Conservation (phyloP, 2,888 invertebrate species). For the Priocnemis perturbator region DNA sequence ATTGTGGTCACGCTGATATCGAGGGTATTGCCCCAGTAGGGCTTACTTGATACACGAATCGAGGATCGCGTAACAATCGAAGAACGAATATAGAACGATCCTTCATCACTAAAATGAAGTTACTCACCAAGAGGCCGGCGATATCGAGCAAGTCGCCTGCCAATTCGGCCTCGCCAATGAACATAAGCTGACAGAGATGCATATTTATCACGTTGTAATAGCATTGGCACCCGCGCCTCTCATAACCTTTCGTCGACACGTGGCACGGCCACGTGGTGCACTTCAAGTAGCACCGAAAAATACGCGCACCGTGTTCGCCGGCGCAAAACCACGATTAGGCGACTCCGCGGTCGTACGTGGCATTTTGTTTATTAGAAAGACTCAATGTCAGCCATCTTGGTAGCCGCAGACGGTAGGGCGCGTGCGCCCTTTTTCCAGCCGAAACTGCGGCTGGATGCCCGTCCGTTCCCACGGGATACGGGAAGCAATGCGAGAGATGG, state of each 20-base stretch:
- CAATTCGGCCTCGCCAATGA: constrained; percentile 63
- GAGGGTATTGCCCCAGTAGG: not conserved
- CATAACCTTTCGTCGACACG: constrained; percentile 32
- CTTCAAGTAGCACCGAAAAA: constrained; percentile 34
- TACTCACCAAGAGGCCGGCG: constrained; percentile 68
- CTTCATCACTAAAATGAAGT: not conserved
- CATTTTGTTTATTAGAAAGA: constrained; percentile 58
- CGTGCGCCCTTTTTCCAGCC: constrained; percentile 47
- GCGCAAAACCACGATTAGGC: constrained; percentile 28
- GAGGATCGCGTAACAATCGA: too few relatives aligned
- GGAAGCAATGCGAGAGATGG: not conserved
- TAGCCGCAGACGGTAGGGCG: constrained; percentile 34
- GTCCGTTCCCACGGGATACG: constrained; percentile 46
- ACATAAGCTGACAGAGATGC: constrained; percentile 65
- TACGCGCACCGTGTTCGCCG: constrained; percentile 37
- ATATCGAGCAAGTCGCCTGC: constrained; percentile 67
- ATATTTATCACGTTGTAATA: constrained; percentile 41
- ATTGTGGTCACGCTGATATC: not conserved
- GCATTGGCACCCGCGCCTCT: constrained; percentile 7
- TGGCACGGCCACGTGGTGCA: constrained; percentile 37
- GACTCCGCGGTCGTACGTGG: constrained; percentile 36
- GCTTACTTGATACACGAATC: not conserved
- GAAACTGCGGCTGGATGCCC: constrained; percentile 25
- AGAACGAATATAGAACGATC: not conserved
- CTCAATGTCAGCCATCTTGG: constrained; percentile 58